A percentile compares a stretch with the other conserved stretches of the same genome.
Evolutionary conservation across 2,888 invertebrate genomes (phyloP).

Genomic region (Mesorhabditis sp.): DNA sequence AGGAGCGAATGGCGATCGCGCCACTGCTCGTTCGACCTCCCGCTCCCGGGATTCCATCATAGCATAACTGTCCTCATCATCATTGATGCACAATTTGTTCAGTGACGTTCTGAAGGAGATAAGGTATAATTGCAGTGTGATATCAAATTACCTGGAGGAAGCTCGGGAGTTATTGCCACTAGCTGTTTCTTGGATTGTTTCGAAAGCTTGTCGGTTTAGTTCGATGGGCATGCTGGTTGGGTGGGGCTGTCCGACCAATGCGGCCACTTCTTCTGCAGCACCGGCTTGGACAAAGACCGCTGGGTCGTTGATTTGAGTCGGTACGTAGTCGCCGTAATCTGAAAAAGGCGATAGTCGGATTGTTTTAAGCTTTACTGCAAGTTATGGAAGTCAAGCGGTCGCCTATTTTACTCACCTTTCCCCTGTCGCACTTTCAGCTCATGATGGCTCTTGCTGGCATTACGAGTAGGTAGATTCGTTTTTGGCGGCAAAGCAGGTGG

Average conservation of each 20-base stretch:
- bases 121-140: background rate
- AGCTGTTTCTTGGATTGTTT: slow-evolving; percentile 6
- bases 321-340: slow-evolving; percentile 2
- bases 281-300: slow-evolving; percentile 2
- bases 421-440: no score
- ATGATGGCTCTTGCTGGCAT: background rate
- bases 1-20: background rate
- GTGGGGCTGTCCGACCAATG: background rate
- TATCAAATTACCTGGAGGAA: background rate
- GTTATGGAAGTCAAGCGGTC: no score
- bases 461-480: background rate
- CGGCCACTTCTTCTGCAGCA: background rate
- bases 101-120: background rate
- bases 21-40: background rate
- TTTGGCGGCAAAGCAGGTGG: background rate
- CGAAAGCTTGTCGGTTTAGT: background rate
- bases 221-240: background rate
- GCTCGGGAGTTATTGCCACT: background rate
- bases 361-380: no score
- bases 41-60: background rate
- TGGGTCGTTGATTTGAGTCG: slow-evolving; percentile 6
- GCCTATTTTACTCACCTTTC: no score
- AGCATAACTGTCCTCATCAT: background rate
- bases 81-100: background rate
- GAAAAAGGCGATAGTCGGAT: background rate